Evolutionary conservation across 2,888 invertebrate species (phyloP).

Genomic region (Melinaea marsaeus): DNA sequence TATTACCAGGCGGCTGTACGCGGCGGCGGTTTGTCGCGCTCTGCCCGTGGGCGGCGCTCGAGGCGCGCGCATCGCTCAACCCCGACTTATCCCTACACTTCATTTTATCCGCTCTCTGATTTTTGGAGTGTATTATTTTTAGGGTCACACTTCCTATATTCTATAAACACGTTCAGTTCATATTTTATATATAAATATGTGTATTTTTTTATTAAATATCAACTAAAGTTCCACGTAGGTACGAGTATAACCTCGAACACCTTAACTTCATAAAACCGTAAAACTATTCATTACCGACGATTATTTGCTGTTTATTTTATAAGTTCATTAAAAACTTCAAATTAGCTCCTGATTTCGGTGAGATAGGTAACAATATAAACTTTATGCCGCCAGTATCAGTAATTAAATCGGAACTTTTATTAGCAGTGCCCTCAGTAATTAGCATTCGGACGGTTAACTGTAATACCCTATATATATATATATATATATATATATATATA

Average conservation of each 20-base stretch:
- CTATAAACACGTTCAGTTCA: background rate
- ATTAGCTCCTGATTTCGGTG: conserved; percentile 17
- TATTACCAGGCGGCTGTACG: conserved; percentile 59
- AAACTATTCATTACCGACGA: conserved; percentile 7
- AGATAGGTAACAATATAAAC: conserved; percentile 13
- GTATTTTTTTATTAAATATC: background rate
- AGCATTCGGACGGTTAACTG: conserved; percentile 18
- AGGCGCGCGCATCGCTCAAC: conserved; percentile 59
- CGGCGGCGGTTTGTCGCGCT: conserved; percentile 52
- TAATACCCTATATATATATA: conserved; percentile 13
- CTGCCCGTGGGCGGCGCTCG: conserved; percentile 35
- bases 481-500: background rate
- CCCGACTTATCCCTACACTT: conserved; percentile 29
- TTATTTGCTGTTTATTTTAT: conserved; percentile 13
- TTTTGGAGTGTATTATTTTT: background rate
- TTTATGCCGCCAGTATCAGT: conserved; percentile 20
- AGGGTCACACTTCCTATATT: background rate
- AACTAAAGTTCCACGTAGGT: background rate
- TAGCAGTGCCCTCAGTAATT: conserved; percentile 17
- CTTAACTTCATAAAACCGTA: conserved; percentile 1
- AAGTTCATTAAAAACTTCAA: conserved; percentile 17
- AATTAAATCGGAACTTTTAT: conserved; percentile 24
- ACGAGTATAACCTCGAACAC: background rate
- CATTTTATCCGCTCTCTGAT: background rate
- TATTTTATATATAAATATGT: background rate